Percentiles rank a stretch among this genome's conserved stretches.
Evolutionary conservation across 2,888 invertebrate genomes (phyloP).

Genomic region (Nysson spinosus): DNA sequence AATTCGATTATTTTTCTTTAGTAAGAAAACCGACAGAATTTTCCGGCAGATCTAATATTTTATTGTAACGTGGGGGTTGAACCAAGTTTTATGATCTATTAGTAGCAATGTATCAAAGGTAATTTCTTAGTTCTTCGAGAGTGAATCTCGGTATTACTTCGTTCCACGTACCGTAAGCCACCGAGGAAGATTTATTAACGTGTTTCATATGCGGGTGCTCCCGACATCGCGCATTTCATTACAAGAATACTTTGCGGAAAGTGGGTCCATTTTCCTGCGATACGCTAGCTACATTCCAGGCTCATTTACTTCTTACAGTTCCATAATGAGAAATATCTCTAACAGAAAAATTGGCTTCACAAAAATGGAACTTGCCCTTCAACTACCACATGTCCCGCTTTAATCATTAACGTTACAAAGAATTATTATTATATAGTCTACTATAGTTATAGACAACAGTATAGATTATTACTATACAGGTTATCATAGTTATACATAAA

Average conservation of each 20-base stretch:
- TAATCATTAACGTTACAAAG: too few relatives aligned
- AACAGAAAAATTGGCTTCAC: constrained; percentile 1
- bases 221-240: constrained; percentile 9
- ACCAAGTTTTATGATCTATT: constrained; percentile 21
- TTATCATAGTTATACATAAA: too few relatives aligned
- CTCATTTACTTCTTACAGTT: too few relatives aligned
- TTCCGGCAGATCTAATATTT: too few relatives aligned
- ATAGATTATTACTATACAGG: too few relatives aligned
- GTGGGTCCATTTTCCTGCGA: constrained; percentile 16
- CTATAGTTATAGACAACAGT: too few relatives aligned
- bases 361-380: too few relatives aligned
- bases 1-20: too few relatives aligned
- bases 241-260: constrained; percentile 6
- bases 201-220: constrained; percentile 11
- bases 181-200: constrained; percentile 34
- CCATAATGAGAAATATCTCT: neutral
- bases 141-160: constrained; percentile 18
- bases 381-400: too few relatives aligned
- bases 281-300: neutral
- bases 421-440: too few relatives aligned
- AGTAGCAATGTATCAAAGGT: constrained; percentile 20
- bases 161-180: constrained; percentile 15
- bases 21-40: too few relatives aligned
- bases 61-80: too few relatives aligned
- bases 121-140: constrained; percentile 16